A percentile compares a stretch with the other conserved stretches of the same genome.
Conservation (phyloP, 2,888 invertebrate species). For the Dryocosmus kuriphilus region DNA sequence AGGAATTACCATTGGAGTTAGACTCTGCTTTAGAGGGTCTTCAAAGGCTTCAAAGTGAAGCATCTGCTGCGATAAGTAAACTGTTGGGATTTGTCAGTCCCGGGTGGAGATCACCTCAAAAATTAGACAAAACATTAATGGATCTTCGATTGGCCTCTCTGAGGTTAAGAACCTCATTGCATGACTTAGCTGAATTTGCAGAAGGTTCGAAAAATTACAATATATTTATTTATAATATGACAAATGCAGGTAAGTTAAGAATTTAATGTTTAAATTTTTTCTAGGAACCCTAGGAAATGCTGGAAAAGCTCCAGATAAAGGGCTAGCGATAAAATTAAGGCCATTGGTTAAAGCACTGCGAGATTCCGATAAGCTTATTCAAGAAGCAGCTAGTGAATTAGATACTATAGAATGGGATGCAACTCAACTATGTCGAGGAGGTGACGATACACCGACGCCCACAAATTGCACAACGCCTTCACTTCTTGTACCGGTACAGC, state of each 20-base stretch:
- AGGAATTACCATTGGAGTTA: slow-evolving; percentile 86
- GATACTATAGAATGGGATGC: slow-evolving; percentile 90
- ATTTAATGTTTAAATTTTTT: background rate
- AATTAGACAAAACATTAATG: slow-evolving; percentile 87
- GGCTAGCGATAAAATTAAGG: slow-evolving; percentile 85
- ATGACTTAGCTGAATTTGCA: slow-evolving; percentile 93
- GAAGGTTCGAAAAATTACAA: slow-evolving; percentile 80
- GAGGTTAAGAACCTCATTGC: slow-evolving; percentile 87
- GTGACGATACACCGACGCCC: slow-evolving; percentile 75
- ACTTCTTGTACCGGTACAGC: slow-evolving; percentile 72
- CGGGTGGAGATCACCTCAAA: slow-evolving; percentile 89
- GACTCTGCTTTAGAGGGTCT: slow-evolving; percentile 87
- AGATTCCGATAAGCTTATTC: slow-evolving; percentile 89
- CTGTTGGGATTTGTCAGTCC: slow-evolving; percentile 88
- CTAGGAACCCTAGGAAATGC: slow-evolving; percentile 88
- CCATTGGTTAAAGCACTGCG: slow-evolving; percentile 89
- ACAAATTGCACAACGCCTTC: slow-evolving; percentile 79
- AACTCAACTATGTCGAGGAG: slow-evolving; percentile 81
- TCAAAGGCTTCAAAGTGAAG: slow-evolving; percentile 87
- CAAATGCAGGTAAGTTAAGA: too few species aligned
- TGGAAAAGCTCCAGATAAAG: slow-evolving; percentile 89
- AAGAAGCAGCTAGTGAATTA: slow-evolving; percentile 86
- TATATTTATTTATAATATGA: background rate
- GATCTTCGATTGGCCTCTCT: slow-evolving; percentile 91
- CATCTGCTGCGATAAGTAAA: slow-evolving; percentile 89